Percentiles rank a stretch among this genome's conserved stretches.
Conservation (phyloP, 2,797 vertebrate genomes). For the Pygocentrus nattereri region DNA sequence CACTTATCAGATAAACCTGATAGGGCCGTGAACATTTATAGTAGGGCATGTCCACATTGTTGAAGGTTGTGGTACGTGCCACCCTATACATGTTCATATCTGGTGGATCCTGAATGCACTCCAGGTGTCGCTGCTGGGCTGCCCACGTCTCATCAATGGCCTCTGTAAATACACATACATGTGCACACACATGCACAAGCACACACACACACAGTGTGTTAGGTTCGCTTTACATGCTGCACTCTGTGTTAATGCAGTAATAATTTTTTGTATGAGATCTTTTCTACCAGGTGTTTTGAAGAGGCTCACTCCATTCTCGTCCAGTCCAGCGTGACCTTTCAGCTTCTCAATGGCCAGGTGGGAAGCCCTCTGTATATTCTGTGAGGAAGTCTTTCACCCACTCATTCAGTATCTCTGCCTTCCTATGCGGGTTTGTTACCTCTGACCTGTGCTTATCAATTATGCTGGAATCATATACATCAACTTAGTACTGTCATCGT, state of each 20-base stretch:
- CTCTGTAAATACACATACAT: slow-evolving; percentile 15
- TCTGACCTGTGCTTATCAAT: neutral
- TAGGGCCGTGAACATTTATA: slow-evolving; percentile 11
- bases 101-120: slow-evolving; percentile 56
- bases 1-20: slow-evolving; percentile 28
- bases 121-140: slow-evolving; percentile 40
- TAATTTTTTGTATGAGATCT: too few relatives aligned
- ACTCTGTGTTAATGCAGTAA: neutral
- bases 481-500: neutral
- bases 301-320: slow-evolving; percentile 40
- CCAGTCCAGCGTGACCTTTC: slow-evolving; percentile 42
- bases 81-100: slow-evolving; percentile 35
- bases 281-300: too few relatives aligned
- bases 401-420: neutral
- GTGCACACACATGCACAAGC: too few relatives aligned
- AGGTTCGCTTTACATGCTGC: neutral
- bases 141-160: slow-evolving; percentile 51
- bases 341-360: slow-evolving; percentile 38
- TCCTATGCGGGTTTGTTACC: too few relatives aligned
- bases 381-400: neutral
- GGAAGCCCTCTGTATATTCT: slow-evolving; percentile 26
- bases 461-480: neutral
- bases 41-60: neutral
- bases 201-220: too few relatives aligned
- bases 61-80: neutral